Evolutionary conservation across 1,140 invertebrate genomes (phyloP), one percentile per base, ranked within the genome.

Genomic region (Lepidostoma basale): DNA sequence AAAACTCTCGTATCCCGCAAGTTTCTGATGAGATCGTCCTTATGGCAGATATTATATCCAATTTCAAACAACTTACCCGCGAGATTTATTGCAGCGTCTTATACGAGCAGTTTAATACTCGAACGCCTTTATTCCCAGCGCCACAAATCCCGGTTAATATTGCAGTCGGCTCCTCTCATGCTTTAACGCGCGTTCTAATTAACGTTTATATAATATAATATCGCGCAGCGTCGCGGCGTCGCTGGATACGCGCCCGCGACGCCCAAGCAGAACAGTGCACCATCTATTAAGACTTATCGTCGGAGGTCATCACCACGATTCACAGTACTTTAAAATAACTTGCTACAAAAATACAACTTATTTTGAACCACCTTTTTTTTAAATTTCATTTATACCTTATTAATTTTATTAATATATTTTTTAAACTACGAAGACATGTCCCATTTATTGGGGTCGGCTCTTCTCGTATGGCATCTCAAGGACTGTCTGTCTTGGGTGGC

Each of bases 171-270:
- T 49, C 33, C 23, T 36, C 42, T 47, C 39, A 18, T 23, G 44
- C 25, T 45, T n/a, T 63, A 63, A 66, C 36, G 49, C 63, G 63
- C 36, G 49, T 56, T 52, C 45, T 66, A 66, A 66, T 66, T 66
- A 66, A 56, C 58, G 63, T 66, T 56, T 44, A 66, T 56, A 42
- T 65, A 54, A 65, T 66, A 66, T 56, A 20, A 39, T 25, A 5
- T 14, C 10, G 45, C 39, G 36, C 58, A 33, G 16, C 59, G 59
- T 16, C 26, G 47, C 28, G 42, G 62, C 45, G 25, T 23, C 62
- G 30, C 26, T 26, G 59, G 39, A 14, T 18, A 23, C 20, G 39
- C 59, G n/a, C 56, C n/a, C 56, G 56, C 52, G n/a, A 28, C 26
- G 49, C 45, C 45, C 44, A 20, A 28, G 20, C 9, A n/a, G 45